Base-by-base conservation (phyloP, 30 jellyfish, hydroid and myxozoan genomes). In the Aurelia coerulea region DNA sequence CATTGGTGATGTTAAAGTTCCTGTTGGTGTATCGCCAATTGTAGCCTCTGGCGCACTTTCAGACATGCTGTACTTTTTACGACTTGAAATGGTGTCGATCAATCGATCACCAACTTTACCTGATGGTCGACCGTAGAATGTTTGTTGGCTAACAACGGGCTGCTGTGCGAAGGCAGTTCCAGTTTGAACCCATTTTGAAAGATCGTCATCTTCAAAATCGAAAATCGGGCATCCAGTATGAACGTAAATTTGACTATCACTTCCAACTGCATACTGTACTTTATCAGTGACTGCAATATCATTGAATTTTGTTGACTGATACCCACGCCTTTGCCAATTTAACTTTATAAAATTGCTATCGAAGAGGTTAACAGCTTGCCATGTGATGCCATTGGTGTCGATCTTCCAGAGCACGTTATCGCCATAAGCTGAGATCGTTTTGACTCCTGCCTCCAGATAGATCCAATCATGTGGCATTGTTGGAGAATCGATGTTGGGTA, bases 181-280 rank as follows among this genome's bases (percentile, higher is more conserved):
- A 3, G 93, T 84, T 63, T 35, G 80, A 31, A 17, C 10, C 93
- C 93, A 84, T 11, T 60, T 31, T n/a, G 86, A 73, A 5, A 74
- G 53, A 62, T 72, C 86, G 35, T 60, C 65, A 31, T 73, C 86
- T 63, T 84, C 93, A 72, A 84, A 84, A 46, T 84, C 93, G 51
- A 84, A 84, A 1, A 84, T 84, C 41, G 93, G 87, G 65, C 93
- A 84, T 9, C 93, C 93, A 5, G 91, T 68, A 15, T 19, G 67
- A 31, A 81, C 58, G n/a, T 31, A 60, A 49, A 68, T 59, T 60
- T 69, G 17, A 42, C 37, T 56, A 35, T 81, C 78, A 2, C 53
- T n/a, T 11, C 73, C 49, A 67, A 81, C 52, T 16, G 70, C 70
- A 60, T 17, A 60, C 35, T n/a, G 34, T 17, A 60, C 34, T 23